phyloP scores from a whole-genome alignment of 2,113 vertebrate species.

The Peromyscus maniculatus region DNA sequence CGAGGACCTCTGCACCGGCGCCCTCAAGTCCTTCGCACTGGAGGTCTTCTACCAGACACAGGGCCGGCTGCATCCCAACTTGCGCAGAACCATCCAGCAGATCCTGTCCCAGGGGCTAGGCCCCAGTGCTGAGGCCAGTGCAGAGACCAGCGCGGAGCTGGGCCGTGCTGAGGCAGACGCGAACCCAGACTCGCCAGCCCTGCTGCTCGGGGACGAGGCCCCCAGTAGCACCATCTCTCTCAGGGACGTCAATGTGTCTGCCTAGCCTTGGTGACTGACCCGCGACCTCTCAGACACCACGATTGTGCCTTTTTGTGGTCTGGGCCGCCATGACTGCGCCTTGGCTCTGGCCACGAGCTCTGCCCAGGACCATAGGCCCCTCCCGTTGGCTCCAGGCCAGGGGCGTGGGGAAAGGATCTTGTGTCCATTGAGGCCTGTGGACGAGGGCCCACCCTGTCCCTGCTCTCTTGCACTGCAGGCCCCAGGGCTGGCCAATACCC shows the following conservation, averaged over 20 bases:
- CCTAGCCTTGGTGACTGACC: slow-evolving; percentile 84
- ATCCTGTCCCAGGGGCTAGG: slow-evolving; percentile 93
- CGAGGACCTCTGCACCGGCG: slow-evolving; percentile 95
- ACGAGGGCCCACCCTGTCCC: not conserved
- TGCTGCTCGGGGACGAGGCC: slow-evolving; percentile 89
- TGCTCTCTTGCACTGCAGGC: slow-evolving; percentile 64
- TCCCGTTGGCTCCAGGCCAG: not conserved
- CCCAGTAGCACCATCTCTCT: slow-evolving; percentile 90
- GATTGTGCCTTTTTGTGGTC: slow-evolving; percentile 77
- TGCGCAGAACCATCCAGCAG: slow-evolving; percentile 95
- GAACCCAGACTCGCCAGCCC: slow-evolving; percentile 77
- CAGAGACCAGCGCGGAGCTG: slow-evolving; percentile 67
- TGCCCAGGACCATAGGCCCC: slow-evolving; percentile 82
- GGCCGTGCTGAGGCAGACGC: not conserved
- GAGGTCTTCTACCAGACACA: slow-evolving; percentile 98
- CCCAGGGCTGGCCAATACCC: not conserved
- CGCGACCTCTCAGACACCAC: slow-evolving; percentile 65
- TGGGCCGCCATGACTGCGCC: slow-evolving; percentile 34
- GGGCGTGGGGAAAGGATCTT: not conserved
- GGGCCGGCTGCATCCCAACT: slow-evolving; percentile 95
- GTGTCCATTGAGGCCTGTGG: not conserved
- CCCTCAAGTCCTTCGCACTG: slow-evolving; percentile 95
- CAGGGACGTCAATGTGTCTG: slow-evolving; percentile 96
- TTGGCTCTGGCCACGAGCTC: slow-evolving; percentile 58
- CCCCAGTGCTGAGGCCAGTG: slow-evolving; percentile 81